These are phyloP conservation scores for Menidia beryllina DNA, from an alignment of 2,113 vertebrate species.

Conservation along the genomic window DNA sequence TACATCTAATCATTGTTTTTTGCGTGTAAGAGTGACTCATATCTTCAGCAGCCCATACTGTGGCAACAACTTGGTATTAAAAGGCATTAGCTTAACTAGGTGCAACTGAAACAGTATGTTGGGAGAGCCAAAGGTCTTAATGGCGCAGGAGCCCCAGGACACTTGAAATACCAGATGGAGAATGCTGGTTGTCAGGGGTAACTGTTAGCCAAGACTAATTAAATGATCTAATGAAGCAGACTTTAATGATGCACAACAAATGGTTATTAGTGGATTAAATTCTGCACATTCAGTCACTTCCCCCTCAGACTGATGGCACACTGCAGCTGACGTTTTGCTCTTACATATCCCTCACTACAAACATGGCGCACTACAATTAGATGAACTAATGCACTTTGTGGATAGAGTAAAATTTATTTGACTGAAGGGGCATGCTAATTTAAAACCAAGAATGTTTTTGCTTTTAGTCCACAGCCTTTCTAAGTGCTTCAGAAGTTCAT, in stretches of 20 bases:
- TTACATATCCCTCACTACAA: background rate
- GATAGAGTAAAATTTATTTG: slow-evolving; percentile 1
- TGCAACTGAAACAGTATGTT: background rate
- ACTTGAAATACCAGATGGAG: slow-evolving; percentile 41
- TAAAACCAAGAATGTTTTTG: background rate
- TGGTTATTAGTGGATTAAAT: slow-evolving; percentile 41
- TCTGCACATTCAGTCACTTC: slow-evolving; percentile 39
- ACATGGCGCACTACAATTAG: background rate
- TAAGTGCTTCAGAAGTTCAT: background rate
- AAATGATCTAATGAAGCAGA: slow-evolving; percentile 40
- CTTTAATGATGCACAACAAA: slow-evolving; percentile 53
- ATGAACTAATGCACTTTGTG: slow-evolving; percentile 5
- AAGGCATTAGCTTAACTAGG: background rate
- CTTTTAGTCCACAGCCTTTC: slow-evolving; percentile 8
- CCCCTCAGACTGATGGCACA: slow-evolving; percentile 2
- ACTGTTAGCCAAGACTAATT: slow-evolving; percentile 38
- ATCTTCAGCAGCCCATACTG: slow-evolving; percentile 14
- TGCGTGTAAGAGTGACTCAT: slow-evolving; percentile 7
- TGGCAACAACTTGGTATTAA: slow-evolving; percentile 14
- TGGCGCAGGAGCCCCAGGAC: slow-evolving; percentile 33
- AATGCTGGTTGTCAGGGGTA: slow-evolving; percentile 44
- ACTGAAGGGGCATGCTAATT: background rate
- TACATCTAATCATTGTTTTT: slow-evolving; percentile 23
- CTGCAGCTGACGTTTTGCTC: slow-evolving; percentile 1
- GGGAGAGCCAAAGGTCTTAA: too few species aligned